Base-by-base conservation (phyloP, 2,888 invertebrate species). In the Eueremaeus valkanovi region DNA sequence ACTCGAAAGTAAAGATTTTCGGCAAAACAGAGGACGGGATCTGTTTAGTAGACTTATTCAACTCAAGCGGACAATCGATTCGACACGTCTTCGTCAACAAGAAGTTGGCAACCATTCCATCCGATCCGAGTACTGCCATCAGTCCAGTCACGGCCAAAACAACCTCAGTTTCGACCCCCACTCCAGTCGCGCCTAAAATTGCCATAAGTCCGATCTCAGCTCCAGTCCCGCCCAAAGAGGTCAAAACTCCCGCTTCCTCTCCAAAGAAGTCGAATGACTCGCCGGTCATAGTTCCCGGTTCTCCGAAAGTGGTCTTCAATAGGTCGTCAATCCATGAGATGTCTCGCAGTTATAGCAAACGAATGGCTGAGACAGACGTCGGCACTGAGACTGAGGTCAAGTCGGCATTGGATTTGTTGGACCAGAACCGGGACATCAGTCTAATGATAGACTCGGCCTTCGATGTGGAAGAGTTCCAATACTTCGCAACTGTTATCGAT, bases 231-330 rank as follows among this genome's bases (percentile, higher is more conserved):
- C 3, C 16, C 9, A 29, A 63, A 36, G 1, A 31, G 6, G 33
- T 33, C 2, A 63, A 63, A 21, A n/a, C 63, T 31, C 63, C 63
- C 5, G 33, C 33, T 1, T 63, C 63, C 2, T 2, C 63, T n/a
- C 31, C 16, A 5, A 63, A 5, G 11, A 63, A 63, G 18, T 16
- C 16, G 45, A 49, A 16, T 8, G 45, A 55, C 8, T 55, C 55
- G 21, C n/a, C 31, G n/a, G 13, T 63, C 8, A 8, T 63, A 63
- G 31, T 33, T 13, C 3, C 33, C 11, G 31, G 24, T 8, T 68
- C 68, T 11, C 68, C 68, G 16, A 68, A 68, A 40, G 68, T 68
- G 6, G 18, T 13, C n/a, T 68, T 68, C n/a, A 68, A 40, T 42
- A 68, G 40, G 68, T n/a, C 36, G 0, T 68, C 68, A 11, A 13